phyloP scores from a whole-genome alignment of 2,888 invertebrate genomes.

The Drosophila yooni region DNA sequence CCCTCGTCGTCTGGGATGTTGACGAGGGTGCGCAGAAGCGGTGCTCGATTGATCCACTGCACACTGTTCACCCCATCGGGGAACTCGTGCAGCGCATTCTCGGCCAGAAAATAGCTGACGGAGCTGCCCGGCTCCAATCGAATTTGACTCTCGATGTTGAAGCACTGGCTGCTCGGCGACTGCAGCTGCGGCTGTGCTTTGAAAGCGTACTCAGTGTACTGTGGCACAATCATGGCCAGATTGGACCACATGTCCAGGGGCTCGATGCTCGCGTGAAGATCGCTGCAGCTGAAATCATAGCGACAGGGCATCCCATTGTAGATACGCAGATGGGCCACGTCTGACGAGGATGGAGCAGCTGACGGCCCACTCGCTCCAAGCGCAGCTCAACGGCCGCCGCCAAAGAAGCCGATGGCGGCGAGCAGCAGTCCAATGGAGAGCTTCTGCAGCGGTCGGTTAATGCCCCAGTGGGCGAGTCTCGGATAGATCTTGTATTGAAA shows the following conservation, averaged over 20 bases:
- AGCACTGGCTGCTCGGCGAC: slow-evolving; percentile 43
- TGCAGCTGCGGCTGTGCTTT: slow-evolving; percentile 72
- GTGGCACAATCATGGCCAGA: slow-evolving; percentile 85
- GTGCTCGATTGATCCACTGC: slow-evolving; percentile 79
- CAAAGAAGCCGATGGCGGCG: slow-evolving; percentile 92
- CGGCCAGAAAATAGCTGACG: slow-evolving; percentile 78
- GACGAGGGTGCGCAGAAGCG: slow-evolving; percentile 82
- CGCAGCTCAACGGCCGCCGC: slow-evolving; percentile 93
- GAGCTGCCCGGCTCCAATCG: slow-evolving; percentile 74
- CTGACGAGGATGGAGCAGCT: slow-evolving; percentile 84
- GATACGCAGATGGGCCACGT: slow-evolving; percentile 88
- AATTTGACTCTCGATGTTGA: slow-evolving; percentile 60
- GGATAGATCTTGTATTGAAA: slow-evolving; percentile 88
- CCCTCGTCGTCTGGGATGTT: slow-evolving; percentile 69
- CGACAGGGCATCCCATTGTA: slow-evolving; percentile 89
- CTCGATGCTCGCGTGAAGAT: slow-evolving; percentile 47
- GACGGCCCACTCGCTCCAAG: slow-evolving; percentile 88
- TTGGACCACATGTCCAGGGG: slow-evolving; percentile 84
- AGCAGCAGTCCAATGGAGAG: slow-evolving; percentile 92
- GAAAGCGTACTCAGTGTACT: slow-evolving; percentile 82
- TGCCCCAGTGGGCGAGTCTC: slow-evolving; percentile 71
- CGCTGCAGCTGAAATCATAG: slow-evolving; percentile 83
- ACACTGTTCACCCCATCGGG: slow-evolving; percentile 73
- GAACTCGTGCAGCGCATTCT: slow-evolving; percentile 67
- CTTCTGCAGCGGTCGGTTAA: slow-evolving; percentile 83